These are phyloP conservation scores for Battus philenor DNA, from an alignment of 1,140 invertebrate species.

Conservation along the genomic window DNA sequence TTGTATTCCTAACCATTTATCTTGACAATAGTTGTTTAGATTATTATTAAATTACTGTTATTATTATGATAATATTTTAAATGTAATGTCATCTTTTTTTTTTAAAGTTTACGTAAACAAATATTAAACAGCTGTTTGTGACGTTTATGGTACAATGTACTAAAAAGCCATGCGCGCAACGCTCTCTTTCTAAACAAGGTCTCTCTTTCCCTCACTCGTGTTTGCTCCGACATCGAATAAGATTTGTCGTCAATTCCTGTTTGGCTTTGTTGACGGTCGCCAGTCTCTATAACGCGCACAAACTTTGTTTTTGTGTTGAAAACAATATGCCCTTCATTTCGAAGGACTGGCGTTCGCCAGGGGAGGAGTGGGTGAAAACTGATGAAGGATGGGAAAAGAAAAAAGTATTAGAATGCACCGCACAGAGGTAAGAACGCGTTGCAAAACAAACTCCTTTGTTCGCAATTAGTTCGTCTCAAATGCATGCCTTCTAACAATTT, in stretches of 20 bases:
- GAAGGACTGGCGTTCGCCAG: conserved; percentile 95
- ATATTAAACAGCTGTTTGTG: conserved; percentile 68
- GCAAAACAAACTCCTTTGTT: conserved; percentile 77
- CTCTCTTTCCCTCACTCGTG: conserved; percentile 34
- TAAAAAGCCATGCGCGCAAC: conserved; percentile 60
- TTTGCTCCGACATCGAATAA: conserved; percentile 16
- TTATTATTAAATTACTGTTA: no score
- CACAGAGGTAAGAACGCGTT: conserved; percentile 73
- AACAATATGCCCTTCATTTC: conserved; percentile 94
- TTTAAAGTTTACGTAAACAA: conserved; percentile 16
- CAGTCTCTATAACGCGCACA: conserved; percentile 24
- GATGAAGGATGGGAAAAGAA: conserved; percentile 97
- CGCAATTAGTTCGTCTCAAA: conserved; percentile 50
- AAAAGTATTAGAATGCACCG: conserved; percentile 91
- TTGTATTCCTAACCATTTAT: no score
- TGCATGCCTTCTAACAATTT: conserved; percentile 31
- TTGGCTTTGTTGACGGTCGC: conserved; percentile 39
- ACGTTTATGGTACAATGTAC: conserved; percentile 43
- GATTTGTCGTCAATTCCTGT: conserved; percentile 37
- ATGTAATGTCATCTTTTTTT: no score
- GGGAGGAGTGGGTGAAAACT: conserved; percentile 98
- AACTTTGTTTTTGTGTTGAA: conserved; percentile 52
- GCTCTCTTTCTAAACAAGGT: conserved; percentile 53
- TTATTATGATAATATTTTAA: no score
- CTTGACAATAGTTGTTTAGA: no score